A percentile compares a stretch with the other conserved stretches of the same genome.
phyloP scores from a whole-genome alignment of 2,113 vertebrate species.

The Brachirus orientalis region DNA sequence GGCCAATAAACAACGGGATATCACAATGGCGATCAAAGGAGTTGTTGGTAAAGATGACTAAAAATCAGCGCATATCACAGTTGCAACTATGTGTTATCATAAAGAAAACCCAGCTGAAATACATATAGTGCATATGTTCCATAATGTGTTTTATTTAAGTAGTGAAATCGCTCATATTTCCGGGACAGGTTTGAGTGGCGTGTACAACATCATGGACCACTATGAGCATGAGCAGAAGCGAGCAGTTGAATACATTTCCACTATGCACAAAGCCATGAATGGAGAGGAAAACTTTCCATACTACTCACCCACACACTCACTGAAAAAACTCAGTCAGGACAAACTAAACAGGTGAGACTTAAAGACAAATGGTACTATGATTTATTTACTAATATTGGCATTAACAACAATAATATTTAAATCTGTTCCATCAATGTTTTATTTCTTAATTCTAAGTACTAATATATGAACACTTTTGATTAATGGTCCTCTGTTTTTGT shows the following conservation, averaged over 20 bases:
- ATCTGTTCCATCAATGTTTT: background rate
- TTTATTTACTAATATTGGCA: too few species aligned
- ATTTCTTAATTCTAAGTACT: background rate
- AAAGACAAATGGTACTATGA: background rate
- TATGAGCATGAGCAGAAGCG: constrained; percentile 78
- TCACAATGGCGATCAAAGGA: constrained; percentile 67
- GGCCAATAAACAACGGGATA: constrained; percentile 55
- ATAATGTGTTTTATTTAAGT: too few species aligned
- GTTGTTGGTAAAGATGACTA: constrained; percentile 69
- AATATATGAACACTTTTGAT: background rate
- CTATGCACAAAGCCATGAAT: constrained; percentile 83
- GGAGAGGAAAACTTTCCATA: constrained; percentile 76
- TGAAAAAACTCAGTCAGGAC: constrained; percentile 67
- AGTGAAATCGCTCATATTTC: background rate
- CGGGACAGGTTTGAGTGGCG: constrained; percentile 76
- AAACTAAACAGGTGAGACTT: constrained; percentile 66
- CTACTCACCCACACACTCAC: constrained; percentile 75
- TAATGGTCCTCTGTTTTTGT: background rate
- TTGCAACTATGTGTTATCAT: too few species aligned
- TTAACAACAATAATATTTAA: rapidly evolving
- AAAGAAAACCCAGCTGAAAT: background rate
- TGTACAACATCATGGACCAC: constrained; percentile 81
- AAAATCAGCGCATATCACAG: too few species aligned
- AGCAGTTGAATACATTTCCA: constrained; percentile 78
- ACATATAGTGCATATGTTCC: too few species aligned